Evolutionary conservation across 2,888 invertebrate species (phyloP).

Genomic region (Agriotes lineatus): DNA sequence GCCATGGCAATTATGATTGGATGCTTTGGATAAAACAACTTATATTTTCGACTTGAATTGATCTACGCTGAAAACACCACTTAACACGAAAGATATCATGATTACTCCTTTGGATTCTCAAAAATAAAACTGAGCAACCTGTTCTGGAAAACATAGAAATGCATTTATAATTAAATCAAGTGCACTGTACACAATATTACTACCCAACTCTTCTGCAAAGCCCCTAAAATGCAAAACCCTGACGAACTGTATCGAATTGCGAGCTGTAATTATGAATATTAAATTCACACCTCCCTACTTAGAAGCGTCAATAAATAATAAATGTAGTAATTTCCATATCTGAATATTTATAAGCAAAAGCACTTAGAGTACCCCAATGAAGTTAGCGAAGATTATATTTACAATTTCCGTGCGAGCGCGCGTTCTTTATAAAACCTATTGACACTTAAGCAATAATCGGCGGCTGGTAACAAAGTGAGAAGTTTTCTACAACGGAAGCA

Average conservation of each 20-base stretch:
- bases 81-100: too few species aligned
- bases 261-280: slow-evolving; percentile 49
- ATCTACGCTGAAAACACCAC: too few species aligned
- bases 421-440: slow-evolving; percentile 24
- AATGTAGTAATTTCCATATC: slow-evolving; percentile 53
- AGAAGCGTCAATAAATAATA: slow-evolving; percentile 53
- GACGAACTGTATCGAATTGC: slow-evolving; percentile 21
- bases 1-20: slow-evolving; percentile 35
- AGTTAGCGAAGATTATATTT: slow-evolving; percentile 38
- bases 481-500: too few species aligned
- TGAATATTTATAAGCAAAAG: slow-evolving; percentile 53
- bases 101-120: too few species aligned
- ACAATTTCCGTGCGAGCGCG: slow-evolving; percentile 21
- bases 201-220: too few species aligned
- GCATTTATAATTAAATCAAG: too few species aligned
- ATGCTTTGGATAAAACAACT: too few species aligned
- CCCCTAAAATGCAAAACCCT: too few species aligned
- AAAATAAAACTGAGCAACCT: too few species aligned
- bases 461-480: not conserved
- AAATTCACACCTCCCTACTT: slow-evolving; percentile 51
- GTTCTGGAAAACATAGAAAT: too few species aligned
- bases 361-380: slow-evolving; percentile 38
- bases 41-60: too few species aligned
- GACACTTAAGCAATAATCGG: slow-evolving; percentile 18
- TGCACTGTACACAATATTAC: too few species aligned